phyloP scores from a whole-genome alignment of 1,140 invertebrate genomes.

The Drosophila ercepeae region DNA sequence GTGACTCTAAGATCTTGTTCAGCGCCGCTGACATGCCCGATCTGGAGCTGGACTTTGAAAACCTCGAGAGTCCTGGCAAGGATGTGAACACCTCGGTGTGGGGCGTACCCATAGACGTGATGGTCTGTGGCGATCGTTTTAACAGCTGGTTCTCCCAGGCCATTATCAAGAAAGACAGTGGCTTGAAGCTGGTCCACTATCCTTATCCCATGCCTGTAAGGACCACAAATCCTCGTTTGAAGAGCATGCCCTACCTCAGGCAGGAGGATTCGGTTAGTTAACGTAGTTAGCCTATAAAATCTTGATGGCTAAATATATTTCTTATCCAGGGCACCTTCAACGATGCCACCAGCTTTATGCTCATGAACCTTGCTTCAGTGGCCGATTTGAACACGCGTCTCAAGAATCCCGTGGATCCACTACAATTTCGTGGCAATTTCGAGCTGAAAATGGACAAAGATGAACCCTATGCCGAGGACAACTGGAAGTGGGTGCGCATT shows the following conservation, averaged over 20 bases:
- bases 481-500: conserved; percentile 84
- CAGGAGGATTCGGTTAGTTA: conserved; percentile 66
- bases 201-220: conserved; percentile 84
- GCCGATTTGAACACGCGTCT: conserved; percentile 84
- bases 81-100: conserved; percentile 84
- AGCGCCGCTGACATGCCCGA: conserved; percentile 84
- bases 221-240: conserved; percentile 41
- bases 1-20: conserved; percentile 76
- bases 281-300: not conserved
- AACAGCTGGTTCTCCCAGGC: conserved; percentile 87
- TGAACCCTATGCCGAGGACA: conserved; percentile 84
- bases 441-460: conserved; percentile 84
- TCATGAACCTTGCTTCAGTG: conserved; percentile 84
- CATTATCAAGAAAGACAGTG: conserved; percentile 85
- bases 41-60: conserved; percentile 83
- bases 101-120: conserved; percentile 84
- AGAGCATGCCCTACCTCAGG: conserved; percentile 59
- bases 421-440: conserved; percentile 85
- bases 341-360: conserved; percentile 84
- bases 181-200: conserved; percentile 86
- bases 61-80: conserved; percentile 60
- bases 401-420: conserved; percentile 82
- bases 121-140: conserved; percentile 87
- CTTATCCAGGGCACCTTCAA: conserved; percentile 83
- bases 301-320: not conserved